Conservation (phyloP, 2,113 vertebrate species). For the Chionodraco myersi region DNA sequence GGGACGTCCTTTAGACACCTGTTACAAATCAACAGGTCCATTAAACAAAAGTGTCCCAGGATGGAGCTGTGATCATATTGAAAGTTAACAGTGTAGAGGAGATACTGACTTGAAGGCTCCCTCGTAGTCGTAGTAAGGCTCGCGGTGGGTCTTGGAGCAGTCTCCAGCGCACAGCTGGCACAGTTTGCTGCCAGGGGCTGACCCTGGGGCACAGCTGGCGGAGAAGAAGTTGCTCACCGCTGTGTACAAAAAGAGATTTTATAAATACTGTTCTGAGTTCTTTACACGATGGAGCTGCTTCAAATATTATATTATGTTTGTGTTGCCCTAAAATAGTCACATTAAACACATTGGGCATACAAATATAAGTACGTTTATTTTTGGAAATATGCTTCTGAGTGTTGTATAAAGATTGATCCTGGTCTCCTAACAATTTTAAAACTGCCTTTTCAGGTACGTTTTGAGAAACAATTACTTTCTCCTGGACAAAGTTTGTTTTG, state of each 20-base stretch:
- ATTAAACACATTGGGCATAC: background rate
- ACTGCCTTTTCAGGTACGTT: too few relatives aligned
- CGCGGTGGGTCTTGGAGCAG: slow-evolving; percentile 78
- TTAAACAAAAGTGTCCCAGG: background rate
- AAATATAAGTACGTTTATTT: background rate
- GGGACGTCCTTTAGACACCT: slow-evolving; percentile 87
- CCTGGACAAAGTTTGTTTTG: too few relatives aligned
- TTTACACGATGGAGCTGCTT: background rate
- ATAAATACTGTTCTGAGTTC: background rate
- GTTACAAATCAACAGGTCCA: slow-evolving; percentile 19
- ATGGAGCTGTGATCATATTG: background rate
- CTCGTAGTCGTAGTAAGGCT: slow-evolving; percentile 83
- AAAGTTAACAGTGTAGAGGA: background rate
- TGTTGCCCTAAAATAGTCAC: background rate
- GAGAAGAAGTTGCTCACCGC: slow-evolving; percentile 84
- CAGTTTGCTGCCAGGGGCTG: slow-evolving; percentile 52
- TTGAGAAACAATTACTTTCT: too few relatives aligned
- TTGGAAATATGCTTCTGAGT: too few relatives aligned
- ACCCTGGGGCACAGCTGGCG: slow-evolving; percentile 86
- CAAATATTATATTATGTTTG: background rate
- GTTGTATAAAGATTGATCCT: too few relatives aligned
- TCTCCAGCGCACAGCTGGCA: slow-evolving; percentile 83
- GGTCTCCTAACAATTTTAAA: too few relatives aligned
- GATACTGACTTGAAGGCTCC: slow-evolving; percentile 88
- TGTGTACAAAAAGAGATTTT: slow-evolving; percentile 52